Evolutionary conservation across 2,797 vertebrate genomes (phyloP).

Genomic region (Eulemur albifrons): DNA sequence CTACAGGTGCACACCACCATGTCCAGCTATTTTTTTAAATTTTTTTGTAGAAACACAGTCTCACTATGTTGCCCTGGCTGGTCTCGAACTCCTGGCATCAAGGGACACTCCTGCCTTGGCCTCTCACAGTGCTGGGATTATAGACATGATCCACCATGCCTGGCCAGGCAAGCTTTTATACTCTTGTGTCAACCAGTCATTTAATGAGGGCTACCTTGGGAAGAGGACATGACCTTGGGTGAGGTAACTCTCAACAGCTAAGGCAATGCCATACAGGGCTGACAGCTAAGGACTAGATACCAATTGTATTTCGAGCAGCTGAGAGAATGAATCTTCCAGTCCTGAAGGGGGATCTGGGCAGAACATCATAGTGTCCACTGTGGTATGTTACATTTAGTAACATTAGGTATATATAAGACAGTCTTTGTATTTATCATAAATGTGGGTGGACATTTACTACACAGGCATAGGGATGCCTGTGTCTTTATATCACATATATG

Average conservation of each 20-base stretch:
- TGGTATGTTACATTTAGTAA: background rate
- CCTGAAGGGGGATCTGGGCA: background rate
- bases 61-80: background rate
- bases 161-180: background rate
- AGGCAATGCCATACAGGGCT: background rate
- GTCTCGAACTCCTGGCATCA: background rate
- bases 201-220: background rate
- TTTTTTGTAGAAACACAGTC: background rate
- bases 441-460: background rate
- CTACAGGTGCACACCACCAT: background rate
- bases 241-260: background rate
- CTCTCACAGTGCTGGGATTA: background rate
- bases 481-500: background rate
- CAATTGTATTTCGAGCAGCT: background rate
- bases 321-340: background rate
- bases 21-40: background rate
- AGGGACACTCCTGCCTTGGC: background rate
- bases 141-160: background rate
- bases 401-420: background rate
- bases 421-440: background rate
- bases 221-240: background rate
- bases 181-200: background rate
- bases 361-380: background rate
- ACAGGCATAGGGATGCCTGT: background rate
- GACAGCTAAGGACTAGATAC: background rate